Base-by-base conservation (phyloP, 2,888 invertebrate genomes). In the Stramonita haemastoma region DNA sequence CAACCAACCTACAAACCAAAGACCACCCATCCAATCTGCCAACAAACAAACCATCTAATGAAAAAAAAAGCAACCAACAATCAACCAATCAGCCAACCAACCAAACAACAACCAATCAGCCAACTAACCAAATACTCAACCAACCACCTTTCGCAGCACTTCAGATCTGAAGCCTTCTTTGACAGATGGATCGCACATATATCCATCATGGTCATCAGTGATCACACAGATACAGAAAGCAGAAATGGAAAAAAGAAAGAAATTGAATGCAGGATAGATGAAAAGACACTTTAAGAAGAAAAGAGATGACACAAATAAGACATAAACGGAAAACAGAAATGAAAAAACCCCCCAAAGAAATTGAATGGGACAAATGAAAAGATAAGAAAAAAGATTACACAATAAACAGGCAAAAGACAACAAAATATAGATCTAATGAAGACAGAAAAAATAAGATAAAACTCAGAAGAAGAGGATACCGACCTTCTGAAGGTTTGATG, bases 401-500 rank as follows among this genome's bases (percentile, higher is more conserved):
- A 81, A 26, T 46, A 19, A 83, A 26, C 46, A 22, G 11, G 34
- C 11, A 32, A 34, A 19, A 22, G 13, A 81, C 81, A 4, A 4
- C 32, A 32, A n/a, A 15, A 0, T n/a, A 77, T 32, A 11, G 26
- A n/a, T 22, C 11, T 19, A 26, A 77, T n/a, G 29, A 32, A 29
- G 8, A 77, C 6, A 32, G n/a, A n/a, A 29, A 77, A 15, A 29
- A 77, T 29, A 77, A 5, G 29, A 29, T 29, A 77, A 15, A 29
- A 77, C 6, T 77, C 15, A 29, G 26, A 2, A 66, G 26, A 66
- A 66, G 17, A 66, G 29, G 77, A 77, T 77, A 22, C 60, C 26
- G n/a, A 86, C 86, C 86, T 86, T 86, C 86, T 34, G 86, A 57
- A 19, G 60, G 86, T n/a, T 29, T 86, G 86, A 86, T 32, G 60